Evolutionary conservation across 2,888 invertebrate species (phyloP), one percentile per base, ranked within the genome.

Genomic region (Melinaea menophilus): DNA sequence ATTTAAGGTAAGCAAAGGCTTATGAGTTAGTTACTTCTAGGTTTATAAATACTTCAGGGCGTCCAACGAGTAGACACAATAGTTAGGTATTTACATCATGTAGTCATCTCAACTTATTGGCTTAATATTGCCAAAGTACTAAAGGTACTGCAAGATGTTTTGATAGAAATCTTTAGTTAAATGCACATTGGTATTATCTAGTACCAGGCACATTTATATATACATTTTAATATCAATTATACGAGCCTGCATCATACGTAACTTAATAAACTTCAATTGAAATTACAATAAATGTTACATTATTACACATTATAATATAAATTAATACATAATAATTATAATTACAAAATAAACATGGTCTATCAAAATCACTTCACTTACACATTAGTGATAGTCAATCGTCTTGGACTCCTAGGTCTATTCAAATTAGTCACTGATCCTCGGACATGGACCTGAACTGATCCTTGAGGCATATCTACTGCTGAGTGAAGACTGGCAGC

Each of bases 401-500:
- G 76, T 66, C 90, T 79, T 2, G 90, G 90, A 70, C 90, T 90
- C 62, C 78, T 79, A 0, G 88, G 88, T 72, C 82, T 81, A 57
- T 85, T 87, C 3, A 90, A 58, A 70, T 86, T 89, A 3, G 76
- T 76, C 7, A 72, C 79, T 9, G 90, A 90, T 0, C 88, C 89
- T 72, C 88, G 77, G 0, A 82, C 87, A 61, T 90, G 90, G 0
- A 90, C 87, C 69, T 90, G 90, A 0, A 90, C 84, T 3, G 84
- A 85, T 0, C 86, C 85, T 37, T 77, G 75, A 0, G 86, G 84
- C 80, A 86, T 83, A 34, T 89, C 88, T 0, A 84, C 82, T 3
- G 86, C 78, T 56, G 88, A 88, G 64, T 89, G 88, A 2, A 90
- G 76, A 66, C 90, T 88, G 0, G 87, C 85, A 4, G 89, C 90